phyloP scores from a whole-genome alignment of 2,113 vertebrate species.

The Aleadryas rufinucha region DNA sequence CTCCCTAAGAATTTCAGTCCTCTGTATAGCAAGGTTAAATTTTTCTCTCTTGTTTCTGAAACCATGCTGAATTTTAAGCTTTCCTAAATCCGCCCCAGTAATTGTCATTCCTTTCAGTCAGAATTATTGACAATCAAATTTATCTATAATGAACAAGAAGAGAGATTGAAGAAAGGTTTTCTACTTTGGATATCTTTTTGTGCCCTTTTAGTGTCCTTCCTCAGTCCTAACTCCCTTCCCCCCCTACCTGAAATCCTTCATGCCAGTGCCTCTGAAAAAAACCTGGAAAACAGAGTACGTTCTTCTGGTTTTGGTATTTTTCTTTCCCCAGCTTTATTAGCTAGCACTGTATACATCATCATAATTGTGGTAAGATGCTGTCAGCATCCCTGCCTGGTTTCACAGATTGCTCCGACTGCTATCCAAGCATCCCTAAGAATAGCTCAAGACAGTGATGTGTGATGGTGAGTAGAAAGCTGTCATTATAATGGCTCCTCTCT shows the following conservation, averaged over 20 bases:
- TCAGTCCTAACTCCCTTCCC: background rate
- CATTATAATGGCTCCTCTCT: background rate
- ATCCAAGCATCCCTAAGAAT: slow-evolving; percentile 57
- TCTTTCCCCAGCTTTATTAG: background rate
- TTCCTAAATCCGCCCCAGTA: background rate
- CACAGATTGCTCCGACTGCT: slow-evolving; percentile 35
- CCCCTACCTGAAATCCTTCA: background rate
- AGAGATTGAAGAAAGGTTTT: background rate
- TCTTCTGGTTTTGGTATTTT: background rate
- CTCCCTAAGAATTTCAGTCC: background rate
- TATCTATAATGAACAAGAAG: slow-evolving; percentile 16
- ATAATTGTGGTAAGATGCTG: slow-evolving; percentile 48
- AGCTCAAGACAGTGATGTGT: slow-evolving; percentile 27
- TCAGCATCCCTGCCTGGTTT: slow-evolving; percentile 28
- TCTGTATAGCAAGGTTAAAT: background rate
- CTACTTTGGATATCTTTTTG: background rate
- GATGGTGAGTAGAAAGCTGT: background rate
- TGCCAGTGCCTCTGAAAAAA: background rate
- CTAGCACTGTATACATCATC: background rate
- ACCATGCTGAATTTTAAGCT: background rate
- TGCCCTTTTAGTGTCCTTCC: background rate
- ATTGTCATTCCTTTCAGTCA: background rate
- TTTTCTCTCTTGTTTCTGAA: background rate
- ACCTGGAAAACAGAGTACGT: background rate
- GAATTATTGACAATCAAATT: slow-evolving; percentile 27